Base-by-base conservation (phyloP, 1,140 invertebrate genomes). In the Temnothorax curvispinosus region DNA sequence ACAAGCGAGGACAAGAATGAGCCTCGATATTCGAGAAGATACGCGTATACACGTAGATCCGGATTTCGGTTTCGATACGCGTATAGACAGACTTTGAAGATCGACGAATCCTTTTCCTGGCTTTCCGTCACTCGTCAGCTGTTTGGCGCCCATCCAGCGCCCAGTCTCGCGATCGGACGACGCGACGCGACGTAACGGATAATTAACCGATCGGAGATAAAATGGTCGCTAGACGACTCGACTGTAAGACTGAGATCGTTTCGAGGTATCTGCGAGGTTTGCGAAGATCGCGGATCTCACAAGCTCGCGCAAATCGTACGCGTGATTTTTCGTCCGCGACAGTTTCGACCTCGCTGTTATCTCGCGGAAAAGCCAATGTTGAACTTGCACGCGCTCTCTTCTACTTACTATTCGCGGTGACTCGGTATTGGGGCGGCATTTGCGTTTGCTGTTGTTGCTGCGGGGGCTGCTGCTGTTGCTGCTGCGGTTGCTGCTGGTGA, bases 381-480 rank as follows among this genome's bases (percentile, higher is more conserved):
- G 1, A 27, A 27, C 27, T 27, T 27, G 13, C 32, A 4, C 18
- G 3, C 50, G 71, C 56, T 47, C 27, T 27, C 32, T 52, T 35
- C n/a, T 90, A 94, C 94, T 94, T 93, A 95, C 94, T 93, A 71
- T 92, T 95, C 18, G 93, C 89, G 50, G 94, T 82, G 82, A 94
- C 93, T 65, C 94, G 94, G 88, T 93, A 95, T 84, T 94, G 94
- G 27, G 92, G 92, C 8, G 91, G 92, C 35, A 90, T 88, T 69
- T 92, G 92, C 71, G 90, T 90, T 84, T 93, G 93, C 56, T 93
- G 92, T 54, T 91, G 91, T n/a, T 94, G 94, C 41, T 90, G 94
- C 41, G 93, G 93, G 67, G 92, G 92, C 71, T 93, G 90, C 77
- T 93, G 92, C 8, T 91, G 93, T 21, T 93, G 92, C 41, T 94